Evolutionary conservation across 2,113 vertebrate genomes (phyloP).

Genomic region (Seriola rivoliana): DNA sequence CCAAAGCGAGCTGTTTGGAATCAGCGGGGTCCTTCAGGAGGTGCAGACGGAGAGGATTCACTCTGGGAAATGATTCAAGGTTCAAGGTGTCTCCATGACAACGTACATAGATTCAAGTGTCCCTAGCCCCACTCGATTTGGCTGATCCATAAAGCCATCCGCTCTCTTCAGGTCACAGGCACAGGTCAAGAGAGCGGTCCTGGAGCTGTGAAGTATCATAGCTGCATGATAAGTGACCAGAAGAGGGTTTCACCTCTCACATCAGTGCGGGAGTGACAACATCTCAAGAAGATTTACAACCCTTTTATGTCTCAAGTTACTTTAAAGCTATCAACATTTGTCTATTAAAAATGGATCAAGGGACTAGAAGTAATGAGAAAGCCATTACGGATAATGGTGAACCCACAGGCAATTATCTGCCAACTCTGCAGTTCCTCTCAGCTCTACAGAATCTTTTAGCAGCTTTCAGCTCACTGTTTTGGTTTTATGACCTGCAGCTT

Average conservation of each 20-base stretch:
- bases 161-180: not conserved
- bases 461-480: not conserved
- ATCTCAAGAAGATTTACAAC: not conserved
- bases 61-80: conserved; percentile 18
- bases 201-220: not conserved
- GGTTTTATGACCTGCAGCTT: no score
- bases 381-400: not conserved
- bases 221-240: conserved; percentile 13
- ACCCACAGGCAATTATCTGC: not conserved
- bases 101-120: conserved; percentile 3
- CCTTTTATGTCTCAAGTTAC: no score
- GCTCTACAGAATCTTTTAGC: no score
- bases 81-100: conserved; percentile 51
- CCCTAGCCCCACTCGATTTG: no score
- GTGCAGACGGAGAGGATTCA: not conserved
- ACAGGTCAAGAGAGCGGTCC: not conserved
- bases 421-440: not conserved
- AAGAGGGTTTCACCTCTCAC: not conserved
- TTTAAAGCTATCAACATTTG: not conserved
- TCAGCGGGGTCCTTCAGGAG: conserved; percentile 21
- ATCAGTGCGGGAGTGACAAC: not conserved
- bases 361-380: not conserved
- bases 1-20: conserved; percentile 37
- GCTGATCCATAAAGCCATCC: not conserved
- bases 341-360: not conserved